Evolutionary conservation across 2,113 vertebrate genomes (phyloP), one percentile per base, ranked within the genome.

Genomic region (Paraplagusia blochii): DNA sequence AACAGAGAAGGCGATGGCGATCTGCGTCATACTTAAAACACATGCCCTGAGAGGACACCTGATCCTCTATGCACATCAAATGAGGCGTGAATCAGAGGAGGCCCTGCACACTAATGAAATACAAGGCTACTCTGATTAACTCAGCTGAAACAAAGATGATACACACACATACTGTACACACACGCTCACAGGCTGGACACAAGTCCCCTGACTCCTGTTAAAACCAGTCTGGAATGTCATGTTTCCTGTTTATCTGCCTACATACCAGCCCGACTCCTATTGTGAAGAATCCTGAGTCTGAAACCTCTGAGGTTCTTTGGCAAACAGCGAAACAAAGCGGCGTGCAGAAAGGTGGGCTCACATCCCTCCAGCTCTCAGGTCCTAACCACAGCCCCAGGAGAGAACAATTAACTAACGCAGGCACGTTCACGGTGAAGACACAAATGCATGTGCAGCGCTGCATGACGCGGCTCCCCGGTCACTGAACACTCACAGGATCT

Each of bases 241-340:
- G 63, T 47, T 85, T 83, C 85, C 76, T 74, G 79, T 87, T 83
- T 73, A 65, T 77, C 70, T 63, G 71, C 72, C 65, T 17, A 19
- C 53, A 73, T 54, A 72, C 66, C 65, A 65, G 29, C 49, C 44
- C 8, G 19, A 56, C 45, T 74, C 43, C 53, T 43, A 44, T 67
- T 59, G 48, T 69, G 61, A 58, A 60, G 46, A 66, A 49, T 63
- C 18, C 57, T 47, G 58, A 67, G 19, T 44, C 59, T 44, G 36
- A 29, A 29, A 22, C 49, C 18, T 18, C 12, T 33, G 8, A 11
- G 58, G 34, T 16, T 38, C 48, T 58, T 47, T 14, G 44, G 44
- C 70, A 59, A 62, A 78, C 16, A 72, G 51, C 13, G 34, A 49
- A 36, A 42, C 40, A 15, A 34, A 40, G 42, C 33, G 54, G 8